phyloP scores from a whole-genome alignment of 2,888 invertebrate genomes.

The Falcaria lacertinaria region DNA sequence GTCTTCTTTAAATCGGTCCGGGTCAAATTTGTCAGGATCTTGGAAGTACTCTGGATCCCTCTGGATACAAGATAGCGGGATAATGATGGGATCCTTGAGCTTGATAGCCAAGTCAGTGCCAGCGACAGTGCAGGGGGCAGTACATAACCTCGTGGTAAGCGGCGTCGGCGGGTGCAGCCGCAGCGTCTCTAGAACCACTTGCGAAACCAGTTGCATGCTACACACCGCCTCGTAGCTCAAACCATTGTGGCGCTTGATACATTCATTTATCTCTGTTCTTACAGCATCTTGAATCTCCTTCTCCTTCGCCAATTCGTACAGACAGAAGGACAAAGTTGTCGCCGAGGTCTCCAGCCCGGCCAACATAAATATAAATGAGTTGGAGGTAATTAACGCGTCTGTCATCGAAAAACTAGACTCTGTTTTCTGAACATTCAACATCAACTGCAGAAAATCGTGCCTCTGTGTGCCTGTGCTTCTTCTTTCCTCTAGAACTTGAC shows the following conservation, averaged over 20 bases:
- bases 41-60: constrained; percentile 58
- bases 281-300: constrained; percentile 54
- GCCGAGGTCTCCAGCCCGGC: constrained; percentile 71
- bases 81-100: constrained; percentile 54
- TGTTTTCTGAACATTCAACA: constrained; percentile 66
- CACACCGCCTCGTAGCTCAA: constrained; percentile 62
- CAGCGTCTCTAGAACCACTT: constrained; percentile 56
- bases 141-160: constrained; percentile 64
- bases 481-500: constrained; percentile 59
- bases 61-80: constrained; percentile 66
- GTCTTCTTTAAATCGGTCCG: constrained; percentile 57
- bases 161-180: constrained; percentile 69
- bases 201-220: constrained; percentile 54
- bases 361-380: constrained; percentile 74
- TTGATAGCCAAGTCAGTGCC: constrained; percentile 50
- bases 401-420: constrained; percentile 60
- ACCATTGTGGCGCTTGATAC: constrained; percentile 43
- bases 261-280: constrained; percentile 55
- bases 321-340: constrained; percentile 66
- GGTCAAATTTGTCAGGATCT: constrained; percentile 65
- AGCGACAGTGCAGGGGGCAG: constrained; percentile 50
- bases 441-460: constrained; percentile 68
- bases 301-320: constrained; percentile 65
- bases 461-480: constrained; percentile 49
- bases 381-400: constrained; percentile 69